Evolutionary conservation across 2,113 vertebrate genomes (phyloP), one percentile per base, ranked within the genome.

Genomic region (Sclerurus mexicanus): DNA sequence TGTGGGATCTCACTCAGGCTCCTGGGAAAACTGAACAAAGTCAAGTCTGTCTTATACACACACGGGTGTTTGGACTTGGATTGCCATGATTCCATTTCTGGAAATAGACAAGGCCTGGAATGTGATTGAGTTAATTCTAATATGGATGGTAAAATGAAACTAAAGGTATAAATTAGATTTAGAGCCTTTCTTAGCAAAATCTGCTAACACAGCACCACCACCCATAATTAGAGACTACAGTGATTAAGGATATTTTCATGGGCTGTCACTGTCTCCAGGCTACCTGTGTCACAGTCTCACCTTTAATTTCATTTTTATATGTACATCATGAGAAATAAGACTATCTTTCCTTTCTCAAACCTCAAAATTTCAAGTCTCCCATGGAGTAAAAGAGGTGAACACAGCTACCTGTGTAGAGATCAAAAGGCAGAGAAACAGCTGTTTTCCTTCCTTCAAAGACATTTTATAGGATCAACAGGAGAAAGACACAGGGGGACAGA

Each of bases 41-140:
- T 1, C 5, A 0, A 14, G 13, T 20, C 35, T 77, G 46, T 14
- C 16, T 42, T n/a, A 25, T 1, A 28, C 19, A 22, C 19, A 22
- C 52, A 22, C 0, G 2, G 27, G 19, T n/a, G 24, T 44, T 78
- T 23, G 49, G 31, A 20, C 19, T 27, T 11, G 16, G 31, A 68
- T 76, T 88, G 10, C 27, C 5, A 1, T 14, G 6, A 24, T 49
- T 52, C 49, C 37, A 13, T 24, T 31, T 24, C 24, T 76, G 56
- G 47, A 49, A 91, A 56, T 7, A 44, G 31, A 40, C 7, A 20
- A 40, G 6, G 10, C 52, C 46, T 53, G 12, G 52, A 85, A 37
- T 6, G 2, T 12, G 8, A 30, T 13, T 20, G 35, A 11, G 6
- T 76, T 73, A 27, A 55, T 47, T 27, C 24, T 64, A 14, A 60